Base-by-base conservation (phyloP, 1,140 invertebrate species). In the Brachionus calyciflorus region DNA sequence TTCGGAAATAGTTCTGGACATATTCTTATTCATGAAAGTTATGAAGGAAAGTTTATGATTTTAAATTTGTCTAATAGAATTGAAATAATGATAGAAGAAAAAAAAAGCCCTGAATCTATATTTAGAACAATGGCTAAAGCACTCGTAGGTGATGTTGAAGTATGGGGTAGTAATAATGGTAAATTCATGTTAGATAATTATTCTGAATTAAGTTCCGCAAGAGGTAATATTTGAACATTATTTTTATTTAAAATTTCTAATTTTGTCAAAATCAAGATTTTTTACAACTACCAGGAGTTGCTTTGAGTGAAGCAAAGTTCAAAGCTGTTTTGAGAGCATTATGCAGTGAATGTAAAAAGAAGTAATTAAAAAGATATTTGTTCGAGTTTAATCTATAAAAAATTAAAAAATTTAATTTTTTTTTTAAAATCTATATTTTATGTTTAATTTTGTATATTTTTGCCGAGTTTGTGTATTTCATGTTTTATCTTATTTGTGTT, bases 161-260 rank as follows among this genome's bases (percentile, higher is more conserved):
- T 51, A 17, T 51, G 48, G 48, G 2, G n/a, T 2, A 17, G 7
- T n/a, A 51, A 28, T n/a, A 57, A 57, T 57, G 53, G 53, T 28
- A 26, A 57, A 57, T 28, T 14, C n/a, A 57, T 57, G 53, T 28
- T 57, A 28, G 28, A 57, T 28, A 57, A 57, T 10, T 57, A 28
- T 57, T 28, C 26, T 14, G 53, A 57, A 28, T 57, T 57, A 57
- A 57, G 53, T 57, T 21, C 53, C n/a, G 53, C 28, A 28, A 5
- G 53, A 57, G 53, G 53, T 57, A 30, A 24, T 51, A 51, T 24
- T 24, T 24, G 10, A 51, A 24, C 26, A 24, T 24, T 10, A 51
- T 51, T 51, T 51, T 51, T 51, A 51, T 51, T 51, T 7, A 51
- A 51, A 17, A 46, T 46, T 46, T 46, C 2, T 46, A n/a, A n/a